These are phyloP conservation scores for Coilia nasus DNA, from an alignment of 2,797 vertebrate genomes.

Conservation along the genomic window DNA sequence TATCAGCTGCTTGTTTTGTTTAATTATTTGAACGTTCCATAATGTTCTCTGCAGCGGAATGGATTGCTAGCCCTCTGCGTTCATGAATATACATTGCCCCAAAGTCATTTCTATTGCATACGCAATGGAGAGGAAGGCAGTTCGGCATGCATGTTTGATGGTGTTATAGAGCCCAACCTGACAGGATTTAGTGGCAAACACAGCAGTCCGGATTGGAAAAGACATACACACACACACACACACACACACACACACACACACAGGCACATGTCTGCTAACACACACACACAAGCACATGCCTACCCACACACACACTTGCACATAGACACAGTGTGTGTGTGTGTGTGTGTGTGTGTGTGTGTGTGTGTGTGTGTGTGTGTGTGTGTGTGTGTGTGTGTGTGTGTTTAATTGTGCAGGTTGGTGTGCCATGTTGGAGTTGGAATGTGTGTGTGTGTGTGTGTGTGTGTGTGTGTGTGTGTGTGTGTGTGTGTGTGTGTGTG, in stretches of 20 bases:
- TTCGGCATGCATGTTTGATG: neutral
- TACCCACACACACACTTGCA: too few relatives aligned
- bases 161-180: neutral
- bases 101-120: conserved; percentile 37
- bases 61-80: conserved; percentile 51
- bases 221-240: neutral
- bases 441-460: too few relatives aligned
- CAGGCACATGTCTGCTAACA: neutral
- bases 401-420: neutral
- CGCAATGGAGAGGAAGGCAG: conserved; percentile 21
- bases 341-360: too few relatives aligned
- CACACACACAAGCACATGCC: neutral
- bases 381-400: neutral
- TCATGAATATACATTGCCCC: conserved; percentile 54
- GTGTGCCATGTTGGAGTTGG: too few relatives aligned
- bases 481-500: too few relatives aligned
- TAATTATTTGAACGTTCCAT: conserved; percentile 65
- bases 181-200: conserved; percentile 15
- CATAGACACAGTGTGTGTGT: too few relatives aligned
- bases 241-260: neutral
- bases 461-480: too few relatives aligned
- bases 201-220: neutral
- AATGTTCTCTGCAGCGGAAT: conserved; percentile 48
- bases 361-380: neutral
- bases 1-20: conserved; percentile 58